Evolutionary conservation across 1,140 invertebrate genomes (phyloP).

Genomic region (Polyergus mexicanus): DNA sequence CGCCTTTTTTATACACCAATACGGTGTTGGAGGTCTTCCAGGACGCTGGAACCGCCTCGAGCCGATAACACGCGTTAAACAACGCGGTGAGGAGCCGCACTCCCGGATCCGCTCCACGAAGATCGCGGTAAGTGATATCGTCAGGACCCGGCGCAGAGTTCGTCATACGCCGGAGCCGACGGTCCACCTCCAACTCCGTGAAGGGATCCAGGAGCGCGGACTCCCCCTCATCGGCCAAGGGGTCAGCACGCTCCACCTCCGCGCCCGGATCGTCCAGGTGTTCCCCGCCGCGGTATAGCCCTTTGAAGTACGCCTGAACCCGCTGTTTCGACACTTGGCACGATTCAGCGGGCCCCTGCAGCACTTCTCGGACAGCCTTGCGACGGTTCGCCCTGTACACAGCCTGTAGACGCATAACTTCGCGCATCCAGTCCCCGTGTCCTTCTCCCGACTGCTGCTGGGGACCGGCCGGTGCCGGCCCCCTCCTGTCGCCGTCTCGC

Average conservation of each 20-base stretch:
- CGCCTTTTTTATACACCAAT: neutral
- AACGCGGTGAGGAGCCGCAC: neutral
- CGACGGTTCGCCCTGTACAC: neutral
- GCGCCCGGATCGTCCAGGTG: neutral
- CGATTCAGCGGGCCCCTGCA: neutral
- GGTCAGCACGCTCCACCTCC: too few species aligned
- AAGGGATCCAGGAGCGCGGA: neutral
- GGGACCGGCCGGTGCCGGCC: neutral
- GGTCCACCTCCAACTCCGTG: neutral
- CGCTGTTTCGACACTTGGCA: neutral
- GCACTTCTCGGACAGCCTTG: neutral
- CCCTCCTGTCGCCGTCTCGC: neutral
- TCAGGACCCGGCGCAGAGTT: conserved; percentile 3
- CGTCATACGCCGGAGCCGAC: neutral
- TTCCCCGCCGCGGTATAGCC: neutral
- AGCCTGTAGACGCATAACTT: neutral
- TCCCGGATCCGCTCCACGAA: neutral
- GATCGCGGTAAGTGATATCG: neutral
- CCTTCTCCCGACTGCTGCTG: neutral
- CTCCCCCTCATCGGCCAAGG: neutral
- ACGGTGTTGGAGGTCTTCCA: conserved; percentile 24
- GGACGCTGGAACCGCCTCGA: neutral
- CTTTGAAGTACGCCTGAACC: neutral
- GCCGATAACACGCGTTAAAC: neutral
- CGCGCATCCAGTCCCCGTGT: neutral